A percentile compares a stretch with the other conserved stretches of the same genome.
These are phyloP conservation scores for Biston stratarius DNA, from an alignment of 2,888 invertebrate genomes.

Conservation along the genomic window DNA sequence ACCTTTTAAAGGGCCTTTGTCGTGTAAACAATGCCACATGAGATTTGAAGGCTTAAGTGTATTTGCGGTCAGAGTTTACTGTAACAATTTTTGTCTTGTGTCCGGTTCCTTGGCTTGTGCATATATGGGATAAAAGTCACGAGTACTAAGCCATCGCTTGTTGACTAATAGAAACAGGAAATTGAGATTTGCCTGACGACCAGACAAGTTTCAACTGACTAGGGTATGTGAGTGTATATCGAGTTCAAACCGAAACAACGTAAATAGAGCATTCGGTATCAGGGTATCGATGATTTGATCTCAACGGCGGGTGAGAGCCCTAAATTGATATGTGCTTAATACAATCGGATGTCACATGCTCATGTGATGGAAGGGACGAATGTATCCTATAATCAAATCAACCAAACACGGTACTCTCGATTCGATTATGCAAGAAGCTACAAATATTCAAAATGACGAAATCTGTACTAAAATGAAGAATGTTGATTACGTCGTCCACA, in stretches of 20 bases:
- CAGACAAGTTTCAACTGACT: slow-evolving; percentile 55
- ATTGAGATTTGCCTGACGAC: slow-evolving; percentile 62
- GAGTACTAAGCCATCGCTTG: slow-evolving; percentile 40
- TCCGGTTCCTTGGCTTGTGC: slow-evolving; percentile 41
- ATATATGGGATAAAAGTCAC: slow-evolving; percentile 43
- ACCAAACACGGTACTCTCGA: slow-evolving; percentile 30
- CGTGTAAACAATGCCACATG: slow-evolving; percentile 66
- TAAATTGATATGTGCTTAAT: slow-evolving; percentile 69
- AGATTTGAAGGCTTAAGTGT: slow-evolving; percentile 61
- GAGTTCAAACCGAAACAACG: slow-evolving; percentile 67
- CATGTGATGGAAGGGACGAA: slow-evolving; percentile 58
- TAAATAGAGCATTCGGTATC: slow-evolving; percentile 69
- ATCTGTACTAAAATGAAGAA: slow-evolving; percentile 54
- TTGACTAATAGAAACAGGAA: slow-evolving; percentile 64
- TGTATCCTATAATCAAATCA: slow-evolving; percentile 48
- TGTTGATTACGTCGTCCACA: slow-evolving; percentile 59
- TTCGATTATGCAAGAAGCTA: slow-evolving; percentile 41
- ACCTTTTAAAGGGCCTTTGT: slow-evolving; percentile 68
- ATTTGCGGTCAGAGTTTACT: slow-evolving; percentile 59
- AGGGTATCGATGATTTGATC: slow-evolving; percentile 58
- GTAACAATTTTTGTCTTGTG: slow-evolving; percentile 49
- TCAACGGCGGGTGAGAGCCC: slow-evolving; percentile 55
- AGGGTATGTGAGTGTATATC: slow-evolving; percentile 59
- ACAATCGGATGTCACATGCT: slow-evolving; percentile 68
- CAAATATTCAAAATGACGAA: slow-evolving; percentile 37